Conservation (phyloP, 2,113 vertebrate species). For the Melanerpes formicivorus region DNA sequence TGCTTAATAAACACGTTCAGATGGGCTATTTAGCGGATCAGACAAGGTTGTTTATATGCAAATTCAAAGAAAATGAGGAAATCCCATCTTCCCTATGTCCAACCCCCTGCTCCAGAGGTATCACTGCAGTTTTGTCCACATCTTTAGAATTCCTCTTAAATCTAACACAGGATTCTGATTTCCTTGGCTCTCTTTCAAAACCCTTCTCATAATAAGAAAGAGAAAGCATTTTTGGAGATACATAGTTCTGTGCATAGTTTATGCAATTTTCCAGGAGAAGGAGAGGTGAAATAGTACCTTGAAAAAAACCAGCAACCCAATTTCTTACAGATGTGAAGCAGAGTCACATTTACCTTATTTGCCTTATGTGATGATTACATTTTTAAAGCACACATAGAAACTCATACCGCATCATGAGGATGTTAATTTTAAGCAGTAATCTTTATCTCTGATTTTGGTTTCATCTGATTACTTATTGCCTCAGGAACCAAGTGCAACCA, state of each 20-base stretch:
- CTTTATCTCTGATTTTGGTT: background rate
- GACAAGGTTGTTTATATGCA: background rate
- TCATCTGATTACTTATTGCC: background rate
- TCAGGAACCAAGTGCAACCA: background rate
- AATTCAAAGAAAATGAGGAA: background rate
- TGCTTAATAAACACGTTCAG: background rate
- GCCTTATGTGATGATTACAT: background rate
- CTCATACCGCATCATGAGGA: background rate
- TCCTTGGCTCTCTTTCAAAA: background rate
- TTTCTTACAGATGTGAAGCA: background rate
- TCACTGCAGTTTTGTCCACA: fast-evolving
- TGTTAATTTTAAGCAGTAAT: background rate
- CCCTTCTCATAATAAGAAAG: background rate
- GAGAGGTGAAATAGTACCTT: background rate
- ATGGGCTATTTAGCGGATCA: fast-evolving
- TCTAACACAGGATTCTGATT: background rate
- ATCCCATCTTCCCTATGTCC: fast-evolving
- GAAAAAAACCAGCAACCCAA: background rate
- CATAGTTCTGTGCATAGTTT: fast-evolving
- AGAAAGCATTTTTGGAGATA: background rate
- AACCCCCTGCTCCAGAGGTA: background rate
- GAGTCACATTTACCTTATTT: background rate
- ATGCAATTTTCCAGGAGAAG: background rate
- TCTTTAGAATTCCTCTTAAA: too few species aligned
- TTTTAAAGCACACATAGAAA: background rate